Evolutionary conservation across 2,888 invertebrate species (phyloP).

Genomic region (Cantharis rufa): DNA sequence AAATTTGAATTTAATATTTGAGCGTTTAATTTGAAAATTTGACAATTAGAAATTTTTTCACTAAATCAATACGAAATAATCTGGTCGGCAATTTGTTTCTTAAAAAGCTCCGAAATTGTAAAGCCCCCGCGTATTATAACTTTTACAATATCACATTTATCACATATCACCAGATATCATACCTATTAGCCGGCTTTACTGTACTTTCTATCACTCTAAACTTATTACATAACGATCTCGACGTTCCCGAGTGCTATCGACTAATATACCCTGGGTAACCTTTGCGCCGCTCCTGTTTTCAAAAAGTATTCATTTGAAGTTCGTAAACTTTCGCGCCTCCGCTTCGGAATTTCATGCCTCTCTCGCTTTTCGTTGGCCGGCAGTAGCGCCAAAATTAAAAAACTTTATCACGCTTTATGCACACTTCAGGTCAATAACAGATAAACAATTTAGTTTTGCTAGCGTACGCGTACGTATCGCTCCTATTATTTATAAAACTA

Average conservation of each 20-base stretch:
- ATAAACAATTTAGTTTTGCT: not conserved
- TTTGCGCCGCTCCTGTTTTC: constrained; percentile 8
- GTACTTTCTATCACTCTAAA: constrained; percentile 9
- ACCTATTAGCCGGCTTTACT: constrained; percentile 12
- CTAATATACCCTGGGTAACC: constrained; percentile 22
- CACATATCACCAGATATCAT: constrained; percentile 19
- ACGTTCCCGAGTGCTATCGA: constrained; percentile 19
- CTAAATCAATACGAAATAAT: constrained; percentile 18
- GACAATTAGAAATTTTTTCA: not conserved
- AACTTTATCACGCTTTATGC: not conserved
- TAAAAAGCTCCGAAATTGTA: not conserved
- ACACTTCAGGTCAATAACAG: not conserved
- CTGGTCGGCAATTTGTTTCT: constrained; percentile 5
- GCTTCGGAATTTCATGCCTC: not conserved
- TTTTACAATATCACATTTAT: constrained; percentile 21
- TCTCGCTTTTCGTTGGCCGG: not conserved
- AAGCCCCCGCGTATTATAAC: constrained; percentile 20
- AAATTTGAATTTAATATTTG: not conserved
- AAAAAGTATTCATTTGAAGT: not conserved
- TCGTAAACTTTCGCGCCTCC: not conserved
- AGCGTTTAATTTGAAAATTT: not conserved
- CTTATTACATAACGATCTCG: constrained; percentile 22
- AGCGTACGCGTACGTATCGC: not conserved
- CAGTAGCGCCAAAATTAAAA: not conserved
- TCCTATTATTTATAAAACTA: not conserved